Percentiles rank a stretch among this genome's conserved stretches.
Evolutionary conservation across 92 coral and sea anemone genomes (phyloP).

Genomic region (Zoanthus solanderi): DNA sequence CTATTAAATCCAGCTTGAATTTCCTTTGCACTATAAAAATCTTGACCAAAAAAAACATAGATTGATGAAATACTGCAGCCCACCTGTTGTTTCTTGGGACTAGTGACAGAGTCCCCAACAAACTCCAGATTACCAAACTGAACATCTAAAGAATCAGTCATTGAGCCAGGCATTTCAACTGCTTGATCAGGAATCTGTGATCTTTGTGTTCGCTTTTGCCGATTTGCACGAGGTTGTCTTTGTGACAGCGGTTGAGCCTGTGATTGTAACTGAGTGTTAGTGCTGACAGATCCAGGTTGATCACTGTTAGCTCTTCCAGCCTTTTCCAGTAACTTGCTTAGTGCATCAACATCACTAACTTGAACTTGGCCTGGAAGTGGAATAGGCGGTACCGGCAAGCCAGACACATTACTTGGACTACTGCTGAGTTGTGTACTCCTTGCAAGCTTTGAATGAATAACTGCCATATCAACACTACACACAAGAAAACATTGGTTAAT

Average conservation of each 20-base stretch:
- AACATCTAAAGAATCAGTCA: slow-evolving; percentile 94
- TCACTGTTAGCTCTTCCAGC: slow-evolving; percentile 59
- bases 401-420: slow-evolving; percentile 51
- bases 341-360: slow-evolving; percentile 52
- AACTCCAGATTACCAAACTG: slow-evolving; percentile 99
- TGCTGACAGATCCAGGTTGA: slow-evolving; percentile 36
- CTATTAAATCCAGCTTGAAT: too few species aligned
- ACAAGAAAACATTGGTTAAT: background rate
- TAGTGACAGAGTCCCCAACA: slow-evolving; percentile 86
- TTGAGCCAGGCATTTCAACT: slow-evolving; percentile 97
- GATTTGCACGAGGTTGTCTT: slow-evolving; percentile 72
- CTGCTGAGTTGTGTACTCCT: slow-evolving; percentile 60
- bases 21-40: too few species aligned
- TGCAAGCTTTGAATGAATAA: slow-evolving; percentile 88
- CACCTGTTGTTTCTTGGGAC: slow-evolving; percentile 59
- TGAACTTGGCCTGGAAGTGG: slow-evolving; percentile 75
- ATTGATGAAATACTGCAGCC: background rate
- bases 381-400: slow-evolving; percentile 69
- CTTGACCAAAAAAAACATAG: background rate
- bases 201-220: slow-evolving; percentile 77
- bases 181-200: slow-evolving; percentile 94
- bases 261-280: slow-evolving; percentile 45
- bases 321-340: slow-evolving; percentile 80
- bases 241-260: slow-evolving; percentile 66
- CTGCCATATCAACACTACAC: slow-evolving; percentile 85